Base-by-base conservation (phyloP, 2,113 vertebrate genomes). In the Phaethornis superciliosus region DNA sequence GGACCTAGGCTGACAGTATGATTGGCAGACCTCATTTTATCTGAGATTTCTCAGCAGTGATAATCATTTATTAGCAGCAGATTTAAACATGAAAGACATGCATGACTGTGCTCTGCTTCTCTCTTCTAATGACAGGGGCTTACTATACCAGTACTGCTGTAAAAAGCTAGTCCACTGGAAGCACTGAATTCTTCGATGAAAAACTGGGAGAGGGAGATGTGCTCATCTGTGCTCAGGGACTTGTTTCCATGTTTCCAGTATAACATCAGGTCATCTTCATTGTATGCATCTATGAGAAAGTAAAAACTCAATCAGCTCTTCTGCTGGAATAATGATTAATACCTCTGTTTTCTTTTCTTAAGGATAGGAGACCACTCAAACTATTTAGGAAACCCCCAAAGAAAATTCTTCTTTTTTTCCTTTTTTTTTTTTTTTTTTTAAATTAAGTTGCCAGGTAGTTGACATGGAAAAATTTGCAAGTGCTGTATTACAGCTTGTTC, bases 201-300 rank as follows among this genome's bases (percentile, higher is more conserved):
- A 97, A 99, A 99, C 97, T 99, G 98, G 68, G 99, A 99, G 88
- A 99, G 94, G 69, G 98, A 98, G 51, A 99, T 99, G 84, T 99
- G 98, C 12, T 99, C 98, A 54, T 98, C 98, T 6, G 98, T 99
- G 93, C 98, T 98, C 60, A 99, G 96, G 51, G 99, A 99, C 80
- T 99, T 98, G 75, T 99, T 99, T 35, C 99, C 99, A 2, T 98
- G 98, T 96, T 99, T 99, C 99, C 99, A 99, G 96, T 99, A 99
- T 4, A 99, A 92, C 98, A 99, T 99, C 78, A 99, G 96, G 95
- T 99, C 99, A 33, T 99, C 98, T 95, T 99, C 99, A 88, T 98
- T 99, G 82, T 99, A 99, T 1, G 99, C 99, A 90, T 99, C 99
- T 99, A 69, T 15, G 74, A 97, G 92, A 98, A 78, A 88, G 92